Conservation (phyloP, 2,888 invertebrate species). For the Chydorus sphaericus region DNA sequence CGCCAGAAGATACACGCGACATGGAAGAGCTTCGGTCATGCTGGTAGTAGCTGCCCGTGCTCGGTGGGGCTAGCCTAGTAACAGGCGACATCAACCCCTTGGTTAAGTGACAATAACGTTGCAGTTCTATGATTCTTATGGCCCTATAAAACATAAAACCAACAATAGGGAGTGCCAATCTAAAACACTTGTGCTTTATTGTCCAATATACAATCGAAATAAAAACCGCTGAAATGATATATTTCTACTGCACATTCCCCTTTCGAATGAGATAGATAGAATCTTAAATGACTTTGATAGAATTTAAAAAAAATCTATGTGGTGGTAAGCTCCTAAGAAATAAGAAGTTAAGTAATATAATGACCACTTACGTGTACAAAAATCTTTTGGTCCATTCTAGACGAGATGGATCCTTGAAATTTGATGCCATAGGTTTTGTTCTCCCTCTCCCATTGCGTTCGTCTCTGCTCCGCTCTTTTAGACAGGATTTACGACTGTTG, state of each 20-base stretch:
- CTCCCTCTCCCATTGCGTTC: not conserved
- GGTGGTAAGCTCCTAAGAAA: no score
- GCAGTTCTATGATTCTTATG: not conserved
- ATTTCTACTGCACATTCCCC: no score
- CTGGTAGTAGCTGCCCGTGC: not conserved
- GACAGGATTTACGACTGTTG: constrained; percentile 2
- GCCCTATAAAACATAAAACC: not conserved
- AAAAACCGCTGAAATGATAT: no score
- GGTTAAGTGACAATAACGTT: not conserved
- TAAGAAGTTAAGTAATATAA: no score
- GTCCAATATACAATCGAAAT: no score
- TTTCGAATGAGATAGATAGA: no score
- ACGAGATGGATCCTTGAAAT: not conserved
- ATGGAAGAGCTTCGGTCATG: not conserved
- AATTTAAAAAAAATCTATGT: no score
- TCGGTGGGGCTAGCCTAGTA: not conserved
- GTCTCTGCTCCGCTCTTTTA: no score
- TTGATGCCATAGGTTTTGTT: not conserved
- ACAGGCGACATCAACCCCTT: not conserved
- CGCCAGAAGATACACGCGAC: not conserved
- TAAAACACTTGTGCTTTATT: no score
- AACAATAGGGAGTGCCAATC: no score
- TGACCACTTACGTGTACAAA: not conserved
- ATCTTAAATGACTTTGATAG: no score
- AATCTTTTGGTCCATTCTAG: not conserved